Percentiles rank a stretch among this genome's conserved stretches.
These are phyloP conservation scores for Cheiracanthium punctorium DNA, from an alignment of 2,888 invertebrate genomes.

Conservation along the genomic window DNA sequence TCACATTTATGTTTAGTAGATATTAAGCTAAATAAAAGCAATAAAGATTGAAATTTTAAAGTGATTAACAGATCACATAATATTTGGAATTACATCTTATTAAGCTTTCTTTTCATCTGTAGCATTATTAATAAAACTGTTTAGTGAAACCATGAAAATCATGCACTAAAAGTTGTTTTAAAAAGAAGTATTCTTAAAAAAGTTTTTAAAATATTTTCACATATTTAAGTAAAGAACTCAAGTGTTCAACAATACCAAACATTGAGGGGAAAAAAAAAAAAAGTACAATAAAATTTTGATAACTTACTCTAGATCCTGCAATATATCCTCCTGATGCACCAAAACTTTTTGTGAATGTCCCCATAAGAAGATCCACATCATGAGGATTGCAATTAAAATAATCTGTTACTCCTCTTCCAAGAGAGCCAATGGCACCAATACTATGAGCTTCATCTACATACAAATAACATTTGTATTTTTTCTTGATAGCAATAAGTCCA, in stretches of 20 bases:
- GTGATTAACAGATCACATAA: no score
- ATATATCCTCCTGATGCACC: conserved; percentile 98
- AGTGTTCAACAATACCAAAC: not conserved
- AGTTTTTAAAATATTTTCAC: not conserved
- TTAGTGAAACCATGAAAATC: no score
- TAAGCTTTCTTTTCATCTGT: no score
- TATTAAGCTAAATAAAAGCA: no score
- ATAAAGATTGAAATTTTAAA: no score
- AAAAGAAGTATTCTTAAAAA: not conserved
- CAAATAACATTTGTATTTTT: conserved; percentile 94
- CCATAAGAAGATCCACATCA: conserved; percentile 95
- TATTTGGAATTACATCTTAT: no score
- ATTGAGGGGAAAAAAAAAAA: not conserved
- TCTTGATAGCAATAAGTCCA: conserved; percentile 91
- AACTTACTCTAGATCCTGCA: conserved; percentile 87
- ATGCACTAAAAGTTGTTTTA: no score
- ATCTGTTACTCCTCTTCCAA: conserved; percentile 93
- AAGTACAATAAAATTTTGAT: not conserved
- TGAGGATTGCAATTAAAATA: conserved; percentile 87
- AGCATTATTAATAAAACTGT: no score
- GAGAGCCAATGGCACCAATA: conserved; percentile 92
- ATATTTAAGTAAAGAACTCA: not conserved
- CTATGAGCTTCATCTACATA: conserved; percentile 99
- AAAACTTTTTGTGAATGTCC: conserved; percentile 99
- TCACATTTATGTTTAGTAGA: no score